Base-by-base conservation (phyloP, 2,888 invertebrate species). In the Mechanitis mazaeus region DNA sequence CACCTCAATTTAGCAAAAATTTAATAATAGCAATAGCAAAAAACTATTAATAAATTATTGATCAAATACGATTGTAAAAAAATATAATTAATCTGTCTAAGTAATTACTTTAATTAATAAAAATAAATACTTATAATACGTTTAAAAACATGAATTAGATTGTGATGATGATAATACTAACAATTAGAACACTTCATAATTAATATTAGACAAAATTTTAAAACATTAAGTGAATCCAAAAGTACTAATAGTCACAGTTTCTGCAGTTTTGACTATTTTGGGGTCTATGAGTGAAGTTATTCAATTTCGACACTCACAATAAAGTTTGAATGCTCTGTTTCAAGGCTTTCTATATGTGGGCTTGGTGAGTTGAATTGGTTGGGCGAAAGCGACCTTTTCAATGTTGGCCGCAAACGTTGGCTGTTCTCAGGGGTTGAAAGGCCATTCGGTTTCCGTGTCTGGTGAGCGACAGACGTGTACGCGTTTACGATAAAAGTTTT, bases 381-480 rank as follows among this genome's bases (percentile, higher is more conserved):
- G 57, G 55, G 55, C 33, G 58, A 47, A 53, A 7, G 28, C 58
- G 20, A 35, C 28, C 45, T 64, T 58, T 55, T 60, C 68, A 66
- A 60, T 55, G 55, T 69, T 67, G 68, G 72, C 45, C 61, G 55
- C 33, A 54, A 56, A 59, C 38, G 47, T 67, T 66, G 65, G 63
- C 45, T 31, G 64, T 20, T 20, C 20, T 20, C 55, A 60, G 55
- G 59, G 58, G 58, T 56, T 45, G 60, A 55, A 60, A 63, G 58
- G 45, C 59, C 79, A 84, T 68, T 82, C 75, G 63, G 71, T 66
- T 72, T 72, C 70, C 61, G 66, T 61, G 74, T 69, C 71, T 74
- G 75, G 75, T 71, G 78, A 76, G 76, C 72, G 80, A 73, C 74
- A 70, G 81, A 76, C 80, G 82, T 72, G 73, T 70, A 46, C 74